Evolutionary conservation across 2,888 invertebrate genomes (phyloP), one percentile per base, ranked within the genome.

Genomic region (Barypeithes pellucidus): DNA sequence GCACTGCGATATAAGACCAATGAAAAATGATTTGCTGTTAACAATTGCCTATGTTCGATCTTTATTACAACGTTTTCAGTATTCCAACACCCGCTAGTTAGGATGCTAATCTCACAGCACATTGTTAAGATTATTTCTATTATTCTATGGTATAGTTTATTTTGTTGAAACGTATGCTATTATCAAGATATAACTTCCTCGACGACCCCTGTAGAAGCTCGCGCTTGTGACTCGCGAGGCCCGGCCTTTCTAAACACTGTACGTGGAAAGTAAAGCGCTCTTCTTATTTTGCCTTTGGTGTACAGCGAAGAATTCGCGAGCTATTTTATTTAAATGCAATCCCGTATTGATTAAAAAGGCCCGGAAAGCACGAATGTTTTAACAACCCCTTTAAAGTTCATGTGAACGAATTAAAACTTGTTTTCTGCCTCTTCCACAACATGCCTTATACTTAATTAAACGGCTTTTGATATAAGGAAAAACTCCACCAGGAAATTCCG

Each of bases 241-340:
- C 54, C 54, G 52, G 33, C 59, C 60, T 59, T 67, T 67, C 67
- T 22, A 57, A 57, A 66, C 54, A 45, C 67, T 33, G 39, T 43
- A 57, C 54, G 54, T 60, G n/a, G 47, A 60, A 66, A 67, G 54
- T 33, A 24, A n/a, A 63, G 36, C 61, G 61, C 61, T 72, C 59
- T 72, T 72, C 72, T 72, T 72, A 72, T 72, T 72, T 72, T 67
- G 66, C 72, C 41, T 68, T 65, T 69, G 60, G 66, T 62, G 65
- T 68, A 68, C 77, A 70, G 76, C 78, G 77, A 81, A 82, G 80
- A 81, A 81, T 81, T 81, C 80, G 78, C 81, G 77, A 81, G 80
- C 81, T 81, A 81, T 82, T 82, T 82, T 82, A 82, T 82, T 82
- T 80, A 82, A 82, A 82, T 82, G 82, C 81, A 82, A 82, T 82